Base-by-base conservation (phyloP, 1,140 invertebrate genomes). In the Drosophila pandora region DNA sequence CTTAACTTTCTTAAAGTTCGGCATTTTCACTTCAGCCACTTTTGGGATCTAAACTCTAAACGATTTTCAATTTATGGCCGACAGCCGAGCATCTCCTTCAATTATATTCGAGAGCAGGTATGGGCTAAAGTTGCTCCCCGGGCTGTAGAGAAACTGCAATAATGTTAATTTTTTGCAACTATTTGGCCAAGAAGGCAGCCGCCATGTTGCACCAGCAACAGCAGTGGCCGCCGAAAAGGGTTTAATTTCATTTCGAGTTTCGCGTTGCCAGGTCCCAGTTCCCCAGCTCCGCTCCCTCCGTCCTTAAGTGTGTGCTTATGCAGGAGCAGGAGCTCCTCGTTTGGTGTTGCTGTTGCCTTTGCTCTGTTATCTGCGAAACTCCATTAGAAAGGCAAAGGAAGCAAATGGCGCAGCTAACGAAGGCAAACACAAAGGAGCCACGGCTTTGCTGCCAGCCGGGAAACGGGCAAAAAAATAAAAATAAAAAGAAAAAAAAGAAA, bases 301-400 rank as follows among this genome's bases (percentile, higher is more conserved):
- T 79, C 83, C 85, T 76, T 78, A 82, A 87, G 82, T 88, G 83
- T 87, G 82, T 82, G 82, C 81, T 87, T 88, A 87, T 87, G 82
- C 78, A 71, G 67, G 67, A 68, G 69, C 82, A 82, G 34, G 69
- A 63, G 47, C 28, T 62, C 60, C 54, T 23, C 41, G 28, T 70
- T 53, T 43, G 79, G 47, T 61, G 69, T 47, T 74, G 78, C 54
- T 62, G 60, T 67, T 39, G 61, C 48, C 52, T 60, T 57, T 37
- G 50, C 69, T 34, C 58, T 84, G 83, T 88, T 88, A 88, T 88
- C 83, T 88, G 72, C 84, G 48, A 87, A 79, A 88, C 83, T 88
- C 83, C 83, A 88, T 88, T 88, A 88, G 84, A 88, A 88, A 87
- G 83, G 84, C 84, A 89, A 79, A 89, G 82, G 83, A 87, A 88